A percentile compares a stretch with the other conserved stretches of the same genome.
Evolutionary conservation across 2,113 vertebrate genomes (phyloP).

Genomic region (Suricata suricatta): DNA sequence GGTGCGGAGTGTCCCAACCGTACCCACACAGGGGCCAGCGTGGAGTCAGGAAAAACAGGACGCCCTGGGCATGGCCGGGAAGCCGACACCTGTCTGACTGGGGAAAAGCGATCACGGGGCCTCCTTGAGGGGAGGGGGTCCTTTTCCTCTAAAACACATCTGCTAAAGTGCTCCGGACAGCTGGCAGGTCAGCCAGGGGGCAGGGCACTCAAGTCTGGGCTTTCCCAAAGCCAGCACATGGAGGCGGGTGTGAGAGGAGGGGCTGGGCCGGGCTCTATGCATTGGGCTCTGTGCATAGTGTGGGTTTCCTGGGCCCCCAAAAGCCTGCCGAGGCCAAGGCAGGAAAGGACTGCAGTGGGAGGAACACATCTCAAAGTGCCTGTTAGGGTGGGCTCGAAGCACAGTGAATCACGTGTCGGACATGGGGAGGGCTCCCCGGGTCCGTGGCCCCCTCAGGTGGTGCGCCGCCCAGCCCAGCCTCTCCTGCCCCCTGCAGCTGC

Average conservation of each 20-base stretch:
- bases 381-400: slow-evolving; percentile 63
- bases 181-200: slow-evolving; percentile 42
- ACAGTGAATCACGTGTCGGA: slow-evolving; percentile 62
- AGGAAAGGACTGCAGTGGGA: slow-evolving; percentile 60
- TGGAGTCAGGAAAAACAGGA: neutral
- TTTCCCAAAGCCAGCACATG: slow-evolving; percentile 25
- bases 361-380: slow-evolving; percentile 76
- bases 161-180: slow-evolving; percentile 75
- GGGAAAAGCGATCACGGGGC: slow-evolving; percentile 27
- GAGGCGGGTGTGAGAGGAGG: slow-evolving; percentile 59
- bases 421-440: neutral
- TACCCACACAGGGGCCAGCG: neutral
- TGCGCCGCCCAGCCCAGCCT: slow-evolving; percentile 53
- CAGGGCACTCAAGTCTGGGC: slow-evolving; percentile 62
- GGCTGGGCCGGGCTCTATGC: slow-evolving; percentile 63
- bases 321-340: slow-evolving; percentile 45
- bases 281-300: slow-evolving; percentile 70
- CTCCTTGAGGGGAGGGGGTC: neutral
- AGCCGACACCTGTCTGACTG: slow-evolving; percentile 49
- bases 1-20: slow-evolving; percentile 45
- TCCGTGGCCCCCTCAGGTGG: slow-evolving; percentile 29
- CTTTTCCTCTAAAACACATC: slow-evolving; percentile 37
- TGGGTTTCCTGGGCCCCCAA: slow-evolving; percentile 51
- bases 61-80: slow-evolving; percentile 15
- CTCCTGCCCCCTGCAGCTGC: slow-evolving; percentile 50